A percentile compares a stretch with the other conserved stretches of the same genome.
Conservation (phyloP, 2,113 vertebrate genomes). For the Columba livia region DNA sequence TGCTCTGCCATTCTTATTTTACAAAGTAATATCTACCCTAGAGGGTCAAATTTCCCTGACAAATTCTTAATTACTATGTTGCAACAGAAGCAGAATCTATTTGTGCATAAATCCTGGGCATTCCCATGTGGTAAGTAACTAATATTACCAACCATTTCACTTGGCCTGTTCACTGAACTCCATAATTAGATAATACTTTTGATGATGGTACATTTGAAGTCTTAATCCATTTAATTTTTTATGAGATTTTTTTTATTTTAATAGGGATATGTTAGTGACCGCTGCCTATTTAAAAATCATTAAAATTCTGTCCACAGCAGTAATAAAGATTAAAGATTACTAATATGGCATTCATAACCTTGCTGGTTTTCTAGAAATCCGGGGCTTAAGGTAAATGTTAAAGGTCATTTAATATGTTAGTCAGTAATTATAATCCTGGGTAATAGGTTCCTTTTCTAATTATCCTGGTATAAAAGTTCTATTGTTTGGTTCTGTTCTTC, state of each 20-base stretch:
- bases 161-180: slow-evolving; percentile 90
- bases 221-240: slow-evolving; percentile 95
- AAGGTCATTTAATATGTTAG: slow-evolving; percentile 91
- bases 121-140: slow-evolving; percentile 86
- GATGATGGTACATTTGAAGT: slow-evolving; percentile 94
- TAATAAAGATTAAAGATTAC: slow-evolving; percentile 89
- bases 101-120: slow-evolving; percentile 91
- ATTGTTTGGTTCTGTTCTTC: slow-evolving; percentile 83
- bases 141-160: slow-evolving; percentile 85
- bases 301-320: slow-evolving; percentile 85
- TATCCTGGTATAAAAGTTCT: slow-evolving; percentile 82
- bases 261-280: slow-evolving; percentile 85
- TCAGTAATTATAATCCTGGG: slow-evolving; percentile 87
- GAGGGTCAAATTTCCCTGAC: slow-evolving; percentile 99
- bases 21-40: slow-evolving; percentile 98
- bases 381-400: slow-evolving; percentile 87
- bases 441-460: slow-evolving; percentile 88
- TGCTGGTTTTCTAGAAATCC: slow-evolving; percentile 81
- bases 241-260: slow-evolving; percentile 84
- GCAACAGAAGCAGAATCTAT: slow-evolving; percentile 93
- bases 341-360: slow-evolving; percentile 87
- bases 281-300: slow-evolving; percentile 85
- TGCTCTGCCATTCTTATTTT: slow-evolving; percentile 93
- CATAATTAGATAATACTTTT: slow-evolving; percentile 95
- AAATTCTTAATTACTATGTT: slow-evolving; percentile 97